phyloP scores from a whole-genome alignment of 1,140 invertebrate genomes.

The Marisa cornuarietis region DNA sequence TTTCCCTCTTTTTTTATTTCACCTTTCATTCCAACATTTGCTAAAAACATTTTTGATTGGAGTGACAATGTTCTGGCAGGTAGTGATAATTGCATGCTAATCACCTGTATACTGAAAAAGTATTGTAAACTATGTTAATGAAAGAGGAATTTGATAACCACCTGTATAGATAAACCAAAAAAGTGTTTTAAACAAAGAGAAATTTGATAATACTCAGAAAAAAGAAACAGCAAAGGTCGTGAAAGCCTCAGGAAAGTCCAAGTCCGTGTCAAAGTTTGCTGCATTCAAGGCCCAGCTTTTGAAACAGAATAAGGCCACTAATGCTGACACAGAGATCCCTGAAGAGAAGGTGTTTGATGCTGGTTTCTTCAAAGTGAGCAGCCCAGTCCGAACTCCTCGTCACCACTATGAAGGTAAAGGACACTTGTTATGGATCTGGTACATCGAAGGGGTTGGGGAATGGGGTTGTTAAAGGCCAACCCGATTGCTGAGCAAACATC shows the following conservation, averaged over 20 bases:
- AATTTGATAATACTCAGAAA: conserved; percentile 41
- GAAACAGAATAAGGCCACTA: conserved; percentile 35
- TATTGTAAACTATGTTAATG: neutral
- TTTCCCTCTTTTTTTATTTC: neutral
- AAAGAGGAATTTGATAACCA: conserved; percentile 1
- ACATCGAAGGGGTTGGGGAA: neutral
- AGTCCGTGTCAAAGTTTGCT: conserved; percentile 60
- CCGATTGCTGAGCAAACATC: too few species aligned
- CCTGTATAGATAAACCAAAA: too few species aligned
- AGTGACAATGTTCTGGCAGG: neutral
- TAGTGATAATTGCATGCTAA: neutral
- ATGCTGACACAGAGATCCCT: conserved; percentile 7
- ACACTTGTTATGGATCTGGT: neutral
- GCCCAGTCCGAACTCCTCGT: conserved; percentile 49
- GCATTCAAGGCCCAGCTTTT: conserved; percentile 57
- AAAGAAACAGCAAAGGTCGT: conserved; percentile 31
- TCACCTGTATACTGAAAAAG: neutral
- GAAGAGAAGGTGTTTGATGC: conserved; percentile 57
- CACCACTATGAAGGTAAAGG: conserved; percentile 50
- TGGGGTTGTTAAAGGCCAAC: too few species aligned
- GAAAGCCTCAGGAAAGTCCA: conserved; percentile 47
- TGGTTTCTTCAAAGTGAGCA: conserved; percentile 61
- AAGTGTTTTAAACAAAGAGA: neutral
- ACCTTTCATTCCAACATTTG: neutral
- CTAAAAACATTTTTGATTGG: neutral